Evolutionary conservation across 2,113 vertebrate genomes (phyloP).

Genomic region (Laterallus jamaicensis): DNA sequence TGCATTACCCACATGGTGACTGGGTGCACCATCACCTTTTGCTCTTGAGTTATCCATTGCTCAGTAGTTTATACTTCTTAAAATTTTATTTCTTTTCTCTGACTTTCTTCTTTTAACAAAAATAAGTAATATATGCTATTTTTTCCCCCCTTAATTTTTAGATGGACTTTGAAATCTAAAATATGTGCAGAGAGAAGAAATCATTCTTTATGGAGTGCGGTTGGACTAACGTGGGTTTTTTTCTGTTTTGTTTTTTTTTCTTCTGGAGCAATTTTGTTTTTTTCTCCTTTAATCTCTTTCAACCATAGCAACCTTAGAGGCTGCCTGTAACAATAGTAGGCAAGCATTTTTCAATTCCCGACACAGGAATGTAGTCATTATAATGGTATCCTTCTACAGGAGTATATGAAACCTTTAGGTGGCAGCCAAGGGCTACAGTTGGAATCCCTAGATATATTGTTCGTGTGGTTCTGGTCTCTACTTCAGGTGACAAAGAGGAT

Average conservation of each 20-base stretch:
- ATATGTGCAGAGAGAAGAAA: neutral
- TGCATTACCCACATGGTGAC: neutral
- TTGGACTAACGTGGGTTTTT: rapidly evolving
- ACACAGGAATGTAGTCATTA: neutral
- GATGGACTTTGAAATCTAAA: neutral
- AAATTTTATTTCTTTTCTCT: neutral
- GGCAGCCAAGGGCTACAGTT: slow-evolving; percentile 79
- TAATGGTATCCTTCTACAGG: slow-evolving; percentile 1
- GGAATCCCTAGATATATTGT: slow-evolving; percentile 45
- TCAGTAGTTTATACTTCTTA: neutral
- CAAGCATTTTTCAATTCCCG: neutral
- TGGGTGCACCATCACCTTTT: neutral
- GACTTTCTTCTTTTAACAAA: neutral
- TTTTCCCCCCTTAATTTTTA: neutral
- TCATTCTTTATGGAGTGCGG: neutral
- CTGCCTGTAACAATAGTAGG: neutral
- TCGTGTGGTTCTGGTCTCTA: slow-evolving; percentile 27
- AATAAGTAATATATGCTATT: neutral
- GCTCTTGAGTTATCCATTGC: neutral
- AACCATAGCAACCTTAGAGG: neutral
- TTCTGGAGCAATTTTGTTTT: neutral
- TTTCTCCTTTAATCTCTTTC: neutral
- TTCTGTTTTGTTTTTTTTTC: neutral
- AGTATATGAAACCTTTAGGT: slow-evolving; percentile 76
- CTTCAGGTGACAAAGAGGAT: neutral